Conservation (phyloP, 2,797 vertebrate genomes). For the Schizopygopsis malacanthus region DNA sequence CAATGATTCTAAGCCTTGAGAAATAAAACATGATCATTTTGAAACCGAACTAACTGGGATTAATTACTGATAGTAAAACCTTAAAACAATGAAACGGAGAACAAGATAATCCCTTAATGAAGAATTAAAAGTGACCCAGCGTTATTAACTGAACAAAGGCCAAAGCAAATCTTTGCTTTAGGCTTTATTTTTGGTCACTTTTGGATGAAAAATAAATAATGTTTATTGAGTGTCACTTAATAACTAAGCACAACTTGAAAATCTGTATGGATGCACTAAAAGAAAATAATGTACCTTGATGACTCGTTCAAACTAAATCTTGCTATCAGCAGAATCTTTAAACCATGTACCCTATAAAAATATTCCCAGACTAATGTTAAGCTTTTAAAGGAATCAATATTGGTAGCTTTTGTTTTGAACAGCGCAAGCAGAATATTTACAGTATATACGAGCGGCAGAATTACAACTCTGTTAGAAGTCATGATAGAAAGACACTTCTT, state of each 20-base stretch:
- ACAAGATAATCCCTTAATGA: neutral
- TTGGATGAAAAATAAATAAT: neutral
- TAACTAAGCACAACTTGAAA: neutral
- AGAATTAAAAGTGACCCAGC: neutral
- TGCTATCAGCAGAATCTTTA: conserved; percentile 55
- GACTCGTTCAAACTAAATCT: conserved; percentile 50
- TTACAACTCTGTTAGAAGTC: conserved; percentile 13
- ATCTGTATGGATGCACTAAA: conserved; percentile 29
- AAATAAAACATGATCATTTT: neutral
- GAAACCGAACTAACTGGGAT: neutral
- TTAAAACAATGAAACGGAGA: neutral
- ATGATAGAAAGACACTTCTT: conserved; percentile 35
- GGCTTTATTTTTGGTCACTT: neutral
- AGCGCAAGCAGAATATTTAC: conserved; percentile 48
- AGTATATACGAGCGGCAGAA: conserved; percentile 27
- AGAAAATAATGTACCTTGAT: conserved; percentile 36
- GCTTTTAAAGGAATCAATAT: conserved; percentile 58
- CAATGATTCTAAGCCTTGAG: neutral
- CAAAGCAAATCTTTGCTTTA: neutral
- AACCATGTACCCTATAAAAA: conserved; percentile 55
- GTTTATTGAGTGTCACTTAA: neutral
- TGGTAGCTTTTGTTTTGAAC: conserved; percentile 30
- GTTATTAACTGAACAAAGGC: neutral
- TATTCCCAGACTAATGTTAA: conserved; percentile 50
- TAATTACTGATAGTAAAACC: neutral